These are phyloP conservation scores for Helicoverpa assulta DNA, from an alignment of 2,888 invertebrate species.

Conservation along the genomic window DNA sequence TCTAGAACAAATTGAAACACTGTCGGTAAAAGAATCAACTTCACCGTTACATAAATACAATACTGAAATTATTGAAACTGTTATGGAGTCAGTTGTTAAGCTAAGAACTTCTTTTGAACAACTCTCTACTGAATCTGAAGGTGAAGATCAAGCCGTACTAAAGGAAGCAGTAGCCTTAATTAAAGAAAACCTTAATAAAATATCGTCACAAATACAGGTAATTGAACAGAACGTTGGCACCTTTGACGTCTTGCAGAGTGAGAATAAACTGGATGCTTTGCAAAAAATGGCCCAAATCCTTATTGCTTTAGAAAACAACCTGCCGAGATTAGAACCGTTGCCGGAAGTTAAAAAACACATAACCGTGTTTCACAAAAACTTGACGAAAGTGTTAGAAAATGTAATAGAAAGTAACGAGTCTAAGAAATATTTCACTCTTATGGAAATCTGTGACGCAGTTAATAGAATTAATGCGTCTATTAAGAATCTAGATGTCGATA, in stretches of 20 bases:
- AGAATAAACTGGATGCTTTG: constrained; percentile 83
- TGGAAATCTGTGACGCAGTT: constrained; percentile 83
- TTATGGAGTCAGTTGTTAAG: constrained; percentile 91
- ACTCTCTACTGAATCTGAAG: constrained; percentile 74
- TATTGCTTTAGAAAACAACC: constrained; percentile 82
- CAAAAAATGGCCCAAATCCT: constrained; percentile 87
- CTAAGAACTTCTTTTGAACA: constrained; percentile 90
- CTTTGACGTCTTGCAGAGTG: constrained; percentile 83
- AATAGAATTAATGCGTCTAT: constrained; percentile 79
- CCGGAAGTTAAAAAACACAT: constrained; percentile 75
- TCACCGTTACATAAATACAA: constrained; percentile 83
- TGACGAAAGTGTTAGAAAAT: constrained; percentile 90
- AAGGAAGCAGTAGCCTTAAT: constrained; percentile 76
- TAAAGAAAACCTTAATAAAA: constrained; percentile 78
- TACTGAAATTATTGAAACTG: constrained; percentile 91
- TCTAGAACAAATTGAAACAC: constrained; percentile 85
- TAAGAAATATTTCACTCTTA: constrained; percentile 79
- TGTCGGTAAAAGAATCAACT: constrained; percentile 88
- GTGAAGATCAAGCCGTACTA: constrained; percentile 72
- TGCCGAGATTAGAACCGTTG: constrained; percentile 74
- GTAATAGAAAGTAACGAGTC: constrained; percentile 88
- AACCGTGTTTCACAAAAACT: constrained; percentile 84
- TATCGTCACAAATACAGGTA: constrained; percentile 75
- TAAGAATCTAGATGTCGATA: constrained; percentile 75
- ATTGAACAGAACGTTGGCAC: constrained; percentile 78